phyloP scores from a whole-genome alignment of 2,113 vertebrate genomes.

The Pterocles burchelli region DNA sequence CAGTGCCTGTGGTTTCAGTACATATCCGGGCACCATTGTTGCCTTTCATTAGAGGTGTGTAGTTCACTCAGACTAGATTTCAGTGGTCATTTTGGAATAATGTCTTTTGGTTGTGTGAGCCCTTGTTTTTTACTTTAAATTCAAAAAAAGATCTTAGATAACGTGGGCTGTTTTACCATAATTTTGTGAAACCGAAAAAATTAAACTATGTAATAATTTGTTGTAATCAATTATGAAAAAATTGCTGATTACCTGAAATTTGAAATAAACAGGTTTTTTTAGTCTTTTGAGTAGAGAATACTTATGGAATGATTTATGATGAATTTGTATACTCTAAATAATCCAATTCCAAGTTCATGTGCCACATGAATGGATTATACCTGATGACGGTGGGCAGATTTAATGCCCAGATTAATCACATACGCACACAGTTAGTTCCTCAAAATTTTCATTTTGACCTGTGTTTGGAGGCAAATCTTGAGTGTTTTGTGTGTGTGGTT shows the following conservation, averaged over 20 bases:
- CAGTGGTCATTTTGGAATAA: not conserved
- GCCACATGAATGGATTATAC: not conserved
- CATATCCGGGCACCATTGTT: not conserved
- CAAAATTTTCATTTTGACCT: not conserved
- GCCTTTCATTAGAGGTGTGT: not conserved
- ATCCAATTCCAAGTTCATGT: not conserved
- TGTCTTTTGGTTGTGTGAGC: not conserved
- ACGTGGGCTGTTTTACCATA: not conserved
- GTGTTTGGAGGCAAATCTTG: not conserved
- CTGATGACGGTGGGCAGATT: not conserved
- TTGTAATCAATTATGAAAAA: not conserved
- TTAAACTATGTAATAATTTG: not conserved
- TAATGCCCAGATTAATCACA: not conserved
- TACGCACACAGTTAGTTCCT: not conserved
- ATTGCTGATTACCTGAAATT: not conserved
- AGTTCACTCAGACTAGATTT: not conserved
- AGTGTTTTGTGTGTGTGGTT: not conserved
- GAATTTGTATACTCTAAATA: not conserved
- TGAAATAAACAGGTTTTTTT: not conserved
- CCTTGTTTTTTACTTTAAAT: not conserved
- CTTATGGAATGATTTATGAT: not conserved
- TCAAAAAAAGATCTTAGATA: not conserved
- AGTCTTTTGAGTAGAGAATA: not conserved
- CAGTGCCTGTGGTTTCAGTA: not conserved
- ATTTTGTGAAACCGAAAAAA: not conserved